These are phyloP conservation scores for Rhagoletis pomonella DNA, from an alignment of 1,140 invertebrate genomes.

Conservation along the genomic window DNA sequence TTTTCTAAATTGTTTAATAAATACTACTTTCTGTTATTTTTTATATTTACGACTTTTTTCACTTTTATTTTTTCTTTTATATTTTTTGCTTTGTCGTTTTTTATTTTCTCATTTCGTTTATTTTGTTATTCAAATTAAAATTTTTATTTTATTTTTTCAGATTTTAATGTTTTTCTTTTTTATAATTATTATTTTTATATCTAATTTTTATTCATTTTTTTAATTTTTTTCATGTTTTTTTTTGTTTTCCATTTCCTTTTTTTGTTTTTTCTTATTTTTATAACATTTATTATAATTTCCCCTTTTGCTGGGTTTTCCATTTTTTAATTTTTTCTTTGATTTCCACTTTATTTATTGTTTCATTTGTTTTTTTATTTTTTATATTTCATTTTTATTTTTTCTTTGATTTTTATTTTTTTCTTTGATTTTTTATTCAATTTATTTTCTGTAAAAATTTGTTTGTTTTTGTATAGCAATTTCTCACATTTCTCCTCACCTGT, in stretches of 20 bases:
- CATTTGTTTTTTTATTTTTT: background rate
- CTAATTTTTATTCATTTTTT: background rate
- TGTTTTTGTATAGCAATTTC: background rate
- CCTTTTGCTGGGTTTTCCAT: background rate
- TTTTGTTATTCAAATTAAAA: no score
- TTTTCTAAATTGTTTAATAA: no score
- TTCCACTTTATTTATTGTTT: background rate
- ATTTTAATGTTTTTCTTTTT: background rate
- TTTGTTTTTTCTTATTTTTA: background rate
- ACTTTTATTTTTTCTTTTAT: no score
- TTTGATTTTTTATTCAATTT: background rate
- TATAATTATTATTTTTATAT: background rate
- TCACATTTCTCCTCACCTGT: slow-evolving; percentile 63
- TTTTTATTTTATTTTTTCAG: background rate
- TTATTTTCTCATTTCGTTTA: no score
- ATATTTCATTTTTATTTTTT: background rate
- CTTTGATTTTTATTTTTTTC: background rate
- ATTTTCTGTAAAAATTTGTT: background rate
- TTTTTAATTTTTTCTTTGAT: background rate
- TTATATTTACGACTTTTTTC: no score
- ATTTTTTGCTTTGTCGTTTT: no score
- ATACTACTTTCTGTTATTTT: no score
- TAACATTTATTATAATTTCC: background rate
- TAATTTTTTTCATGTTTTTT: background rate
- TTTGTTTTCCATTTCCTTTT: background rate